These are phyloP conservation scores for Ochlodes sylvanus DNA, from an alignment of 2,888 invertebrate species.

Conservation along the genomic window DNA sequence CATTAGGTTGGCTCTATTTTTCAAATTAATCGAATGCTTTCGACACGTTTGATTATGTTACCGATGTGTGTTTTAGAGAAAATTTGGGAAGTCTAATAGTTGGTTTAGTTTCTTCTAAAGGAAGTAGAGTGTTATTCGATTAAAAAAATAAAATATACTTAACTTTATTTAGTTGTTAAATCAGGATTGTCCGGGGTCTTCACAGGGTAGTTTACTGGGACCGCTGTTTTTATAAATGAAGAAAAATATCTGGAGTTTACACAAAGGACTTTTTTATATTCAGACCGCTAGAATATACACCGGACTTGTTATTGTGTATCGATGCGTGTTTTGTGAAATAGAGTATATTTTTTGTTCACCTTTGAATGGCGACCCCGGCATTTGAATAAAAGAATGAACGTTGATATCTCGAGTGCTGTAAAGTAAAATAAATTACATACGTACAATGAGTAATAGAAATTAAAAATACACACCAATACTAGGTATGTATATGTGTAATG, in stretches of 20 bases:
- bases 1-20: slow-evolving; percentile 45
- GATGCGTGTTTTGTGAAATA: slow-evolving; percentile 24
- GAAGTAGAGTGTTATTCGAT: background rate
- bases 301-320: slow-evolving; percentile 18
- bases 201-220: slow-evolving; percentile 11
- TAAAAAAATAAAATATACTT: background rate
- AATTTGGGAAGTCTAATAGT: background rate
- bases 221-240: slow-evolving; percentile 2
- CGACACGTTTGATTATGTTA: slow-evolving; percentile 27
- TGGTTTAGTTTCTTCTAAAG: background rate
- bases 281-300: background rate
- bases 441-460: background rate
- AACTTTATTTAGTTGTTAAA: background rate
- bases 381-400: slow-evolving; percentile 17
- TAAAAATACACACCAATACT: background rate
- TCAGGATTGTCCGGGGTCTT: background rate
- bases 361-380: slow-evolving; percentile 3
- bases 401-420: slow-evolving; percentile 8
- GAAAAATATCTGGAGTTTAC: background rate
- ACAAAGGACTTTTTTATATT: slow-evolving; percentile 7
- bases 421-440: slow-evolving; percentile 6
- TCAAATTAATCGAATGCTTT: slow-evolving; percentile 46
- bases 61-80: background rate
- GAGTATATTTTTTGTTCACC: slow-evolving; percentile 11
- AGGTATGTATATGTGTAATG: too few relatives aligned